Evolutionary conservation across 1,140 invertebrate species (phyloP).

Genomic region (Acromyrmex charruanus): DNA sequence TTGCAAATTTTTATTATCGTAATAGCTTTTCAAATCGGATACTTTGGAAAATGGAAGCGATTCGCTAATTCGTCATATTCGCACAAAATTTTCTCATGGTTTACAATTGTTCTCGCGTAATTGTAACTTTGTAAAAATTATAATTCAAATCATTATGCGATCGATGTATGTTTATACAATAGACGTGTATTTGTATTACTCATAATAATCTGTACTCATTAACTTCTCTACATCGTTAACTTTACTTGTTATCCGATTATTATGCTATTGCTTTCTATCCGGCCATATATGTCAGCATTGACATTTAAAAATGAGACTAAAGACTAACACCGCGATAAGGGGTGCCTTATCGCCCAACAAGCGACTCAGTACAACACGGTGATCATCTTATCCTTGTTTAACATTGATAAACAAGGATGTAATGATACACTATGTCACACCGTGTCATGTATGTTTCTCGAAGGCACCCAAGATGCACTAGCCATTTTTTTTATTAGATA

Average conservation of each 20-base stretch:
- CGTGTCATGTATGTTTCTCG: too few relatives aligned
- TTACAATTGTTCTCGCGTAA: not conserved
- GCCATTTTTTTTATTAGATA: conserved; percentile 36
- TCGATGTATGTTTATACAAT: not conserved
- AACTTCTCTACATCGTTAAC: conserved; percentile 14
- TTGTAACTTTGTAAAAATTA: not conserved
- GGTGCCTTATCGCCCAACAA: too few relatives aligned
- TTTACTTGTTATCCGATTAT: conserved; percentile 59
- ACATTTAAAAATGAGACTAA: conserved; percentile 45
- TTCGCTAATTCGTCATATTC: not conserved
- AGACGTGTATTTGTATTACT: not conserved
- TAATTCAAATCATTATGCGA: not conserved
- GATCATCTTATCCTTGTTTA: too few relatives aligned
- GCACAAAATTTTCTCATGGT: not conserved
- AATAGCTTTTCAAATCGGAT: not conserved
- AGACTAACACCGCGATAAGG: conserved; percentile 61
- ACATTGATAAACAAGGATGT: too few relatives aligned
- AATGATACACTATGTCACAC: too few relatives aligned
- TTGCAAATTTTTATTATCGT: not conserved
- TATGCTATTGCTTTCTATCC: conserved; percentile 77
- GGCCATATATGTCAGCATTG: conserved; percentile 60
- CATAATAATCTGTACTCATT: too few relatives aligned
- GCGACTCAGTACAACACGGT: too few relatives aligned
- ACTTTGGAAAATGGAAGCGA: not conserved
- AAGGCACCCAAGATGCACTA: conserved; percentile 41